Percentiles rank a stretch among this genome's conserved stretches.
Evolutionary conservation across 1,140 invertebrate species (phyloP).

Genomic region (Zaprionus nigranus): DNA sequence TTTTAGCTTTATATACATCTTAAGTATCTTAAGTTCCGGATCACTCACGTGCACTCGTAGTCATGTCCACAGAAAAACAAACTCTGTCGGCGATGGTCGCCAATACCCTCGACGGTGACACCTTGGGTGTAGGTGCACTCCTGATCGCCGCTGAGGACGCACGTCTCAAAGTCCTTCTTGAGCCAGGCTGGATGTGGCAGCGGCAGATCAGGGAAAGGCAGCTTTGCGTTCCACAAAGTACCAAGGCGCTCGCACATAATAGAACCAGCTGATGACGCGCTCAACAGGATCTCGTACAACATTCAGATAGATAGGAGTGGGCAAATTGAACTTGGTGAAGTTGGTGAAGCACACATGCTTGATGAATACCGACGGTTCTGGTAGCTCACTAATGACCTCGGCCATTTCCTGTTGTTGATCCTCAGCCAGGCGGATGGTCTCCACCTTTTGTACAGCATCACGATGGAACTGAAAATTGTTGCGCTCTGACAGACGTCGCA

Average conservation of each 20-base stretch:
- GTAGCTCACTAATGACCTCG: slow-evolving; percentile 86
- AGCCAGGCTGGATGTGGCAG: slow-evolving; percentile 94
- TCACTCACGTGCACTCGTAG: slow-evolving; percentile 92
- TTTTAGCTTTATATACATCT: too few relatives aligned
- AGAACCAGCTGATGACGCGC: slow-evolving; percentile 96
- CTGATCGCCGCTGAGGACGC: slow-evolving; percentile 92
- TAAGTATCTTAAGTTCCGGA: neutral
- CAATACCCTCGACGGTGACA: slow-evolving; percentile 93
- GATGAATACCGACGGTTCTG: slow-evolving; percentile 89
- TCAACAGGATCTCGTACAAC: slow-evolving; percentile 94
- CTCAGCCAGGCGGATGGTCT: slow-evolving; percentile 92
- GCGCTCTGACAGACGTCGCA: slow-evolving; percentile 90
- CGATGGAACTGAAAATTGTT: slow-evolving; percentile 94
- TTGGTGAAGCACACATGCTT: slow-evolving; percentile 95
- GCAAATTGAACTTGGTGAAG: slow-evolving; percentile 91
- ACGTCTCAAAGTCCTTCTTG: slow-evolving; percentile 96
- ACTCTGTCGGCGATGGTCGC: slow-evolving; percentile 92
- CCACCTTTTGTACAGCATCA: slow-evolving; percentile 94
- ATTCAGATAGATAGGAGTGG: slow-evolving; percentile 95
- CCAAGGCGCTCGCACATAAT: slow-evolving; percentile 93
- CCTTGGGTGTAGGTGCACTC: slow-evolving; percentile 94
- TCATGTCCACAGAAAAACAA: slow-evolving; percentile 96
- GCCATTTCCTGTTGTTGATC: slow-evolving; percentile 90
- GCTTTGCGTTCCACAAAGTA: slow-evolving; percentile 95
- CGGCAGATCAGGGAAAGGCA: slow-evolving; percentile 93